Conservation (phyloP, 2,888 invertebrate genomes). For the Coelogynopora nodosa region DNA sequence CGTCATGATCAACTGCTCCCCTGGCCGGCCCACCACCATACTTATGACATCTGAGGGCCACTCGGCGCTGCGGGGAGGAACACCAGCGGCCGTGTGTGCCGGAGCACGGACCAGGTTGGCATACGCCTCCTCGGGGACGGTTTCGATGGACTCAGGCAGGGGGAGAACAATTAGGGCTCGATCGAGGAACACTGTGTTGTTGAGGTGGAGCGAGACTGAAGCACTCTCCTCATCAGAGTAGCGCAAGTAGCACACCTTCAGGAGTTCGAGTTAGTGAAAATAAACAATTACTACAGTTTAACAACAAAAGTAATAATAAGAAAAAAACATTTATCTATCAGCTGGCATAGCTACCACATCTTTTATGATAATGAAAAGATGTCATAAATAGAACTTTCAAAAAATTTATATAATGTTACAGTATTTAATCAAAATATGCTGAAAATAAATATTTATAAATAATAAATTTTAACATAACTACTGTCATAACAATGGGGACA, state of each 20-base stretch:
- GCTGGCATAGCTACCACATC: too few relatives aligned
- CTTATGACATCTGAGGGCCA: slow-evolving; percentile 85
- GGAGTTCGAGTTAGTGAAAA: too few relatives aligned
- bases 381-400: too few relatives aligned
- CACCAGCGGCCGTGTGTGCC: slow-evolving; percentile 79
- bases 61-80: slow-evolving; percentile 71
- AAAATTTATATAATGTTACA: too few relatives aligned
- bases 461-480: too few relatives aligned
- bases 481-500: too few relatives aligned
- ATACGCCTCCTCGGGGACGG: slow-evolving; percentile 89
- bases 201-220: slow-evolving; percentile 92
- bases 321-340: too few relatives aligned
- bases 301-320: too few relatives aligned
- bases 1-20: slow-evolving; percentile 52
- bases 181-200: slow-evolving; percentile 97
- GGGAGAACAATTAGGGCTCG: slow-evolving; percentile 91
- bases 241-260: background rate
- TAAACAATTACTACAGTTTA: too few relatives aligned
- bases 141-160: slow-evolving; percentile 71
- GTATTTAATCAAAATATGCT: too few relatives aligned
- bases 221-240: slow-evolving; percentile 66
- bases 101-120: slow-evolving; percentile 87
- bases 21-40: slow-evolving; percentile 62
- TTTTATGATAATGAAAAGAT: too few relatives aligned
- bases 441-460: too few relatives aligned